A percentile compares a stretch with the other conserved stretches of the same genome.
Evolutionary conservation across 2,888 invertebrate species (phyloP).

Genomic region (Drosophila mimetica): DNA sequence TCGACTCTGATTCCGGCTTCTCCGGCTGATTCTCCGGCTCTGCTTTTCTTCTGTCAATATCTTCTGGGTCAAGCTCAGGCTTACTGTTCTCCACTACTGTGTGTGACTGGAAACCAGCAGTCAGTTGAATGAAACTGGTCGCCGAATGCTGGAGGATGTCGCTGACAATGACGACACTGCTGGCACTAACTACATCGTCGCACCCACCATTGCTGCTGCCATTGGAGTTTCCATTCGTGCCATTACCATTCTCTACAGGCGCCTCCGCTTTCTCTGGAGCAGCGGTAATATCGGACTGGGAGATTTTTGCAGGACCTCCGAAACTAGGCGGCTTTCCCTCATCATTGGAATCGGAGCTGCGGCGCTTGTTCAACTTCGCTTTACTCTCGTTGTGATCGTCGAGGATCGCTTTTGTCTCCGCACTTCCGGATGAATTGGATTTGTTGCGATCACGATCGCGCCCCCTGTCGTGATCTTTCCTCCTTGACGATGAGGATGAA

Average conservation of each 20-base stretch:
- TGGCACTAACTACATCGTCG: conserved; percentile 8
- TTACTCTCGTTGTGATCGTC: conserved; percentile 87
- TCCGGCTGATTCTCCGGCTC: background rate
- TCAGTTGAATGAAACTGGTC: conserved; percentile 77
- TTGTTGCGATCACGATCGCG: conserved; percentile 58
- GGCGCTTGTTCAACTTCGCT: conserved; percentile 85
- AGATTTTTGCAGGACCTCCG: conserved; percentile 18
- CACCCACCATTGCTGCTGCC: conserved; percentile 26
- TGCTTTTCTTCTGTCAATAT: background rate
- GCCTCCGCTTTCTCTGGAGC: conserved; percentile 38
- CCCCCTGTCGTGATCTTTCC: conserved; percentile 48
- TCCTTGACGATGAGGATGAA: conserved; percentile 57
- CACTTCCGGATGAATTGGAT: conserved; percentile 35
- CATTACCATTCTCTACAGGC: conserved; percentile 45
- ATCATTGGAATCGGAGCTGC: conserved; percentile 93
- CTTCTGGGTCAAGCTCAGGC: background rate
- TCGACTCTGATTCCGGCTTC: background rate
- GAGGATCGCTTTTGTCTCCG: conserved; percentile 28
- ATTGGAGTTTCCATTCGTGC: conserved; percentile 46
- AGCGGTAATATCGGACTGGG: conserved; percentile 16
- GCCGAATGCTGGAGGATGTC: conserved; percentile 79
- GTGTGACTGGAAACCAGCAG: conserved; percentile 11
- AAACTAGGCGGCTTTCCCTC: conserved; percentile 85
- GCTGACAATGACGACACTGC: conserved; percentile 75
- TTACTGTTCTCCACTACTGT: background rate